A percentile compares a stretch with the other conserved stretches of the same genome.
Evolutionary conservation across 2,113 vertebrate species (phyloP).

Genomic region (Prionailurus bengalensis): DNA sequence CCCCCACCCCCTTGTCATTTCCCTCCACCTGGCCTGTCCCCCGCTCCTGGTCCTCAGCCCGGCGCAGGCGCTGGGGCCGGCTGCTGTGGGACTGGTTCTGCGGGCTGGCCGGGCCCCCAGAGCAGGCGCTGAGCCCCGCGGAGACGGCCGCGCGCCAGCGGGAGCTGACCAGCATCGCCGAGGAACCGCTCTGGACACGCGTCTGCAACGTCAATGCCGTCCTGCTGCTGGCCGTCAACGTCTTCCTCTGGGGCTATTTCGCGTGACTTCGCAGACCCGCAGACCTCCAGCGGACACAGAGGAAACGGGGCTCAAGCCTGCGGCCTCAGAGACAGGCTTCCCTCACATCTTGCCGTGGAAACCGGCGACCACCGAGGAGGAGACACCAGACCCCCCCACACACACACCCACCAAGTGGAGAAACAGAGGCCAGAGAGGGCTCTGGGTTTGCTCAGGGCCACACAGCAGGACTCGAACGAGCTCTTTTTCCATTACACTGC

Average conservation of each 20-base stretch:
- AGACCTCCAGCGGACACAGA: not conserved
- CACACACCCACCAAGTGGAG: too few relatives aligned
- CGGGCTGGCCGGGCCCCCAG: slow-evolving; percentile 83
- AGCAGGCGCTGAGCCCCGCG: slow-evolving; percentile 78
- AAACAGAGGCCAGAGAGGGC: not conserved
- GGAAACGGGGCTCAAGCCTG: not conserved
- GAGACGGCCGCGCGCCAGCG: slow-evolving; percentile 85
- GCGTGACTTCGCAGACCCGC: not conserved
- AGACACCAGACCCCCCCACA: too few relatives aligned
- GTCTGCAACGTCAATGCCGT: slow-evolving; percentile 92
- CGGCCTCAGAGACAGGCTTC: not conserved
- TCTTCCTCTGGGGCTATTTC: slow-evolving; percentile 97
- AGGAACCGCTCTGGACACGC: slow-evolving; percentile 90
- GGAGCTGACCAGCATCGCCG: slow-evolving; percentile 91
- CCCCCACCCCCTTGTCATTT: not conserved
- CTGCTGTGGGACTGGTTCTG: slow-evolving; percentile 90
- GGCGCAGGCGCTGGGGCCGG: slow-evolving; percentile 84
- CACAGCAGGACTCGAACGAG: not conserved
- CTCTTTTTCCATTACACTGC: not conserved
- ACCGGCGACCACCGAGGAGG: not conserved
- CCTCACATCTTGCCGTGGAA: not conserved
- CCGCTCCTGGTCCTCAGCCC: not conserved
- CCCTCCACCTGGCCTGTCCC: not conserved
- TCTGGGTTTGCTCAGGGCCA: not conserved
- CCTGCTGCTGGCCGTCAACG: slow-evolving; percentile 90